These are phyloP conservation scores for Mylabris phalerata DNA, from an alignment of 1,140 invertebrate species.

Conservation along the genomic window DNA sequence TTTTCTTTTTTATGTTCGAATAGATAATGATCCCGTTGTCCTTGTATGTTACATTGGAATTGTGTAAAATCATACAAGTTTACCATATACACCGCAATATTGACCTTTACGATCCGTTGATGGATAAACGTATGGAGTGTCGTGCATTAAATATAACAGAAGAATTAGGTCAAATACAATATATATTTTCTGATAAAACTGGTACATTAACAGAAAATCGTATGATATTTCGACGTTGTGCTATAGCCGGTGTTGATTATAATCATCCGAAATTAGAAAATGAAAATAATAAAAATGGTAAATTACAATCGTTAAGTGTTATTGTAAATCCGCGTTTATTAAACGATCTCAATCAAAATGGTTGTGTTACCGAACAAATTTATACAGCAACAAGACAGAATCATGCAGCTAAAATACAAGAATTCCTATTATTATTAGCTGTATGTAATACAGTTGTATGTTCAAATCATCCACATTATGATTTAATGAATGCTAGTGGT, in stretches of 20 bases:
- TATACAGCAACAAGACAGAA: constrained; percentile 23
- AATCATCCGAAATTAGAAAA: constrained; percentile 64
- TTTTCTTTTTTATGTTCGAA: constrained; percentile 1
- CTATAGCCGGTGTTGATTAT: constrained; percentile 84
- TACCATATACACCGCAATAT: constrained; percentile 91
- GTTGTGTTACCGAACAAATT: constrained; percentile 27
- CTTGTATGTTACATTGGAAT: constrained; percentile 93
- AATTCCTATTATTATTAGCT: constrained; percentile 87
- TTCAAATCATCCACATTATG: constrained; percentile 79
- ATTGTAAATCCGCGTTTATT: constrained; percentile 59
- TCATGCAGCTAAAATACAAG: constrained; percentile 57
- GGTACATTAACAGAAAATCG: constrained; percentile 96
- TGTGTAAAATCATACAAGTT: constrained; percentile 93
- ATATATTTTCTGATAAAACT: constrained; percentile 96
- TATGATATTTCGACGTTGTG: constrained; percentile 90
- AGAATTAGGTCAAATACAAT: constrained; percentile 92
- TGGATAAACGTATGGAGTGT: constrained; percentile 85
- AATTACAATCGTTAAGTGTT: constrained; percentile 38
- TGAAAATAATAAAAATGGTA: constrained; percentile 26
- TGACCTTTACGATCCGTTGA: constrained; percentile 75
- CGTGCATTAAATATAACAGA: constrained; percentile 95
- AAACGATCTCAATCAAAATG: constrained; percentile 54
- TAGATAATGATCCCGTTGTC: constrained; percentile 95
- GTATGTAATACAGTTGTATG: constrained; percentile 97
- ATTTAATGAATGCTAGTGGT: constrained; percentile 78